A percentile compares a stretch with the other conserved stretches of the same genome.
phyloP scores from a whole-genome alignment of 2,797 vertebrate species.

The Threskiornis aethiopicus region DNA sequence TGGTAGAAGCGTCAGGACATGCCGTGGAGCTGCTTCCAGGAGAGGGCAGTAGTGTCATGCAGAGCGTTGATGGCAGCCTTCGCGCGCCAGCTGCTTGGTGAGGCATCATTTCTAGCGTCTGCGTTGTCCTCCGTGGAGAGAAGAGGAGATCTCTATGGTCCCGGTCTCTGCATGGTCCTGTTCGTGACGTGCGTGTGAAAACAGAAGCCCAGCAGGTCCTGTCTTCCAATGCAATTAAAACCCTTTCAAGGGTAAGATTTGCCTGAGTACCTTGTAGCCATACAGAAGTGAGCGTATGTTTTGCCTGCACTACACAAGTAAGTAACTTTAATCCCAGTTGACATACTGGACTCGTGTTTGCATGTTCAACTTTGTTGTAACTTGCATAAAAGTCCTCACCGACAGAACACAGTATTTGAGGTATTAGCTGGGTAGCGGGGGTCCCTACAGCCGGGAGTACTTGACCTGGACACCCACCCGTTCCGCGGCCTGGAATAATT shows the following conservation, averaged over 20 bases:
- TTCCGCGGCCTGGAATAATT: background rate
- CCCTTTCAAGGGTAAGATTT: background rate
- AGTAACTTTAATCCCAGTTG: background rate
- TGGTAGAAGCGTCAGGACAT: background rate
- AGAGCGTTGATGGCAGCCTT: background rate
- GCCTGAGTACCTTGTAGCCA: background rate
- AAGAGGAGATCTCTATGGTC: background rate
- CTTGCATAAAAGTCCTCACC: background rate
- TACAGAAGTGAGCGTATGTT: accelerated
- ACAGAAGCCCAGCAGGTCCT: background rate
- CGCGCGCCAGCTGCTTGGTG: background rate
- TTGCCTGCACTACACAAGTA: background rate
- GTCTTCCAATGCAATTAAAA: background rate
- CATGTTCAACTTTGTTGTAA: background rate
- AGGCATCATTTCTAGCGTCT: background rate
- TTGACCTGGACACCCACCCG: accelerated
- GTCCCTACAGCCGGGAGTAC: background rate
- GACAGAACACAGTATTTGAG: background rate
- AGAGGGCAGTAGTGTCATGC: background rate
- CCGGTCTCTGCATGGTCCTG: background rate
- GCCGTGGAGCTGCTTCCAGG: background rate
- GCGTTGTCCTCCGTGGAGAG: accelerated
- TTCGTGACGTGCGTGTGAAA: background rate
- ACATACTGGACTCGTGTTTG: background rate
- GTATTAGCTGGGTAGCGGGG: background rate